These are phyloP conservation scores for Pygoscelis antarcticus DNA, from an alignment of 2,113 vertebrate genomes.

Conservation along the genomic window DNA sequence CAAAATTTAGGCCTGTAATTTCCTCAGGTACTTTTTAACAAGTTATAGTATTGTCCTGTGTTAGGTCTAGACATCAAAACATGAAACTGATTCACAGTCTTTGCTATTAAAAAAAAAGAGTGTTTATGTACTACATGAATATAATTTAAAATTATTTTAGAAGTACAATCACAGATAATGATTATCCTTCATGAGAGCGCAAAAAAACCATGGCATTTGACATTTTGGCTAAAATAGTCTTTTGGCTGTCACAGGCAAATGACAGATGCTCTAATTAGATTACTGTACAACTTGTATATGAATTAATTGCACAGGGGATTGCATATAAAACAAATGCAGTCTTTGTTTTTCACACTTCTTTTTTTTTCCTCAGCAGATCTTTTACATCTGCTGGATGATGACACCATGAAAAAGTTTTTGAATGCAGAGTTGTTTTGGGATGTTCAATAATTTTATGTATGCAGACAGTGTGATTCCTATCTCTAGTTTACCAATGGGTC, in stretches of 20 bases:
- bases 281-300: constrained; percentile 27
- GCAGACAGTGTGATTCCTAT: constrained; percentile 64
- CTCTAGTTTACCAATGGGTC: constrained; percentile 32
- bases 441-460: constrained; percentile 66
- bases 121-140: not conserved
- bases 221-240: not conserved
- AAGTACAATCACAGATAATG: not conserved
- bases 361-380: not conserved
- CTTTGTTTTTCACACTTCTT: not conserved
- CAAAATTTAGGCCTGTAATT: not conserved
- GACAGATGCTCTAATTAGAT: constrained; percentile 59
- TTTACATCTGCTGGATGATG: constrained; percentile 10
- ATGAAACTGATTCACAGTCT: not conserved
- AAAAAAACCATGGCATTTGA: not conserved
- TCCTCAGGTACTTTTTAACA: not conserved
- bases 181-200: not conserved
- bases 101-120: not conserved
- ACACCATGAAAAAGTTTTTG: constrained; percentile 31
- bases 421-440: constrained; percentile 61
- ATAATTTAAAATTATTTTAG: not conserved
- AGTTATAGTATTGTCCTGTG: not conserved
- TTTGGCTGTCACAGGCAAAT: constrained; percentile 53
- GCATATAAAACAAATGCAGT: not conserved
- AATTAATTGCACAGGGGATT: constrained; percentile 16
- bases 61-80: not conserved